phyloP scores from a whole-genome alignment of 2,113 vertebrate genomes.

The Proteles cristata region DNA sequence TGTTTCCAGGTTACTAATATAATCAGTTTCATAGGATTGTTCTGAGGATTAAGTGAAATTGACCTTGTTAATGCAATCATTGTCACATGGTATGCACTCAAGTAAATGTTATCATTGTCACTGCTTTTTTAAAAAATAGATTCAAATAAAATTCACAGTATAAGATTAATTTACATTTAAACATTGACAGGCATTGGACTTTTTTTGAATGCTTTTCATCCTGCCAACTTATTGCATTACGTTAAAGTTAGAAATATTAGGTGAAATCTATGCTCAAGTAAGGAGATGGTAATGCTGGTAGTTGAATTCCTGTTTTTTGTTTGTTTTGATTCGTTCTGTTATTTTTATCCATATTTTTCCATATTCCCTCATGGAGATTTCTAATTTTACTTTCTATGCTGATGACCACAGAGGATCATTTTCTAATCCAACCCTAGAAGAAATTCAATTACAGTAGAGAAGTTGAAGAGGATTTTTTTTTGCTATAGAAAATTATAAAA shows the following conservation, averaged over 20 bases:
- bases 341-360: not conserved
- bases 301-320: not conserved
- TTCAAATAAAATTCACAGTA: not conserved
- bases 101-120: not conserved
- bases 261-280: not conserved
- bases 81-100: not conserved
- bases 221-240: rapidly evolving
- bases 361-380: not conserved
- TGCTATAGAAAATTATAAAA: not conserved
- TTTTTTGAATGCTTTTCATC: not conserved
- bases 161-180: not conserved
- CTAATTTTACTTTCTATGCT: not conserved
- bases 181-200: not conserved
- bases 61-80: not conserved
- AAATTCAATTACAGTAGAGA: not conserved
- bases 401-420: not conserved
- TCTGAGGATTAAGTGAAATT: not conserved
- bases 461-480: not conserved
- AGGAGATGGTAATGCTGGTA: not conserved
- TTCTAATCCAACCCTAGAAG: not conserved
- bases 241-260: not conserved
- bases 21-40: not conserved
- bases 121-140: not conserved
- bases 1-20: not conserved
- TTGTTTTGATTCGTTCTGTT: not conserved